Evolutionary conservation across 2,113 vertebrate genomes (phyloP).

Genomic region (Melanostigma gelatinosum): DNA sequence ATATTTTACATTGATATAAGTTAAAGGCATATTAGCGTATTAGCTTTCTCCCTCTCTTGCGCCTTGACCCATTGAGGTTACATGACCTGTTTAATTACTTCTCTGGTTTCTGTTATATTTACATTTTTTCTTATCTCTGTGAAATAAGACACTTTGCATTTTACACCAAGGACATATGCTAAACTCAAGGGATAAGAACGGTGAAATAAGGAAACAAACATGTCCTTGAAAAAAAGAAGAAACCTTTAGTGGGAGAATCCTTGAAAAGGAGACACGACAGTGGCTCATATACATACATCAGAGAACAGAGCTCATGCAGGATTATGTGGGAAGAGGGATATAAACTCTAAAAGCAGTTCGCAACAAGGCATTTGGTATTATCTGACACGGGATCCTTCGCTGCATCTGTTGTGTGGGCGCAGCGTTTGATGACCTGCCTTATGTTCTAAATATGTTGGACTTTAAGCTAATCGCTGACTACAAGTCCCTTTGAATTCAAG

Average conservation of each 20-base stretch:
- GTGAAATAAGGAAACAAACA: neutral
- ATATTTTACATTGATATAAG: neutral
- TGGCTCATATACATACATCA: neutral
- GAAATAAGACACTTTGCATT: neutral
- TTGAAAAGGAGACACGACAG: neutral
- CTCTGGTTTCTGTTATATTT: neutral
- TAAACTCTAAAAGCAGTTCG: conserved; percentile 12
- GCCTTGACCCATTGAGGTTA: neutral
- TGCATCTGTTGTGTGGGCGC: conserved; percentile 56
- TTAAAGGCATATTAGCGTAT: neutral
- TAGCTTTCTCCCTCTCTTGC: neutral
- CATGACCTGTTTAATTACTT: neutral
- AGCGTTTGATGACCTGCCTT: conserved; percentile 31
- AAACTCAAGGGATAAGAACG: neutral
- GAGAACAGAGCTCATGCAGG: conserved; percentile 2
- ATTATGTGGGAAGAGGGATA: conserved; percentile 11
- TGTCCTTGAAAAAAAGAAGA: neutral
- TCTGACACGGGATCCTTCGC: conserved; percentile 20
- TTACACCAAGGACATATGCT: neutral
- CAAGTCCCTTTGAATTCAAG: conserved; percentile 6
- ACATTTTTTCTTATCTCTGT: neutral
- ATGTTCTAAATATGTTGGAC: conserved; percentile 49
- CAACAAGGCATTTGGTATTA: conserved; percentile 26
- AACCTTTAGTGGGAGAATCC: neutral
- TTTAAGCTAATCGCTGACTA: conserved; percentile 7